Evolutionary conservation across 2,888 invertebrate genomes (phyloP).

Genomic region (Coremacera marginata): DNA sequence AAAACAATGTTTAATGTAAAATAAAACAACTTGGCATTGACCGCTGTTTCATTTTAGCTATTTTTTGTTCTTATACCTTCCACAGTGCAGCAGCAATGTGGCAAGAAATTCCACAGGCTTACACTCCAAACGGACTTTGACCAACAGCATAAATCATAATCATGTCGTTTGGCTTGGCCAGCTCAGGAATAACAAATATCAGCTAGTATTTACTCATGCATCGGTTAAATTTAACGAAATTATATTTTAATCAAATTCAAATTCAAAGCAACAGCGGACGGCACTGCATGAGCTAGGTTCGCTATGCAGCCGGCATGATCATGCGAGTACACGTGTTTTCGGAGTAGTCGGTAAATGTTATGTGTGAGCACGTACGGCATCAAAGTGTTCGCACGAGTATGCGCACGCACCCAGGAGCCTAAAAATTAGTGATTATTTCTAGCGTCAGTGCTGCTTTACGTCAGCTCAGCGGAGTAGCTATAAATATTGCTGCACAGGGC

Average conservation of each 20-base stretch:
- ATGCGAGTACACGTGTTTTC: conserved; percentile 65
- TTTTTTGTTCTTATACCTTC: not conserved
- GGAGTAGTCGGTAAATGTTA: conserved; percentile 61
- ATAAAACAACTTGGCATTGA: too few species aligned
- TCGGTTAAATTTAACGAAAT: too few species aligned
- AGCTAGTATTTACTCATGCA: not conserved
- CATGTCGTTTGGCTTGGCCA: conserved; percentile 29
- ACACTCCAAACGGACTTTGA: conserved; percentile 38
- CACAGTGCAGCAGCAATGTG: not conserved
- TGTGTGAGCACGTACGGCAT: conserved; percentile 58
- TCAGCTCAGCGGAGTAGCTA: too few species aligned
- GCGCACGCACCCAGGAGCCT: conserved; percentile 32
- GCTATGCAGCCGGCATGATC: conserved; percentile 55
- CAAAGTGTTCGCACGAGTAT: conserved; percentile 47
- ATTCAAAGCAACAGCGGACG: conserved; percentile 58
- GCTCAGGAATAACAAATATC: conserved; percentile 32
- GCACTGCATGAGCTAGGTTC: conserved; percentile 9
- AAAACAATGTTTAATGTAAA: not conserved
- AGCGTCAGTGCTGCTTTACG: conserved; percentile 48
- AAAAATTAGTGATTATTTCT: not conserved
- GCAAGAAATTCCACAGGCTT: conserved; percentile 12
- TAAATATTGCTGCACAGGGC: too few species aligned
- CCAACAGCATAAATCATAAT: conserved; percentile 41
- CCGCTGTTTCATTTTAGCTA: too few species aligned
- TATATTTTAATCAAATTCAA: conserved; percentile 63